phyloP scores from a whole-genome alignment of 2,113 vertebrate genomes.

The Nestor notabilis region DNA sequence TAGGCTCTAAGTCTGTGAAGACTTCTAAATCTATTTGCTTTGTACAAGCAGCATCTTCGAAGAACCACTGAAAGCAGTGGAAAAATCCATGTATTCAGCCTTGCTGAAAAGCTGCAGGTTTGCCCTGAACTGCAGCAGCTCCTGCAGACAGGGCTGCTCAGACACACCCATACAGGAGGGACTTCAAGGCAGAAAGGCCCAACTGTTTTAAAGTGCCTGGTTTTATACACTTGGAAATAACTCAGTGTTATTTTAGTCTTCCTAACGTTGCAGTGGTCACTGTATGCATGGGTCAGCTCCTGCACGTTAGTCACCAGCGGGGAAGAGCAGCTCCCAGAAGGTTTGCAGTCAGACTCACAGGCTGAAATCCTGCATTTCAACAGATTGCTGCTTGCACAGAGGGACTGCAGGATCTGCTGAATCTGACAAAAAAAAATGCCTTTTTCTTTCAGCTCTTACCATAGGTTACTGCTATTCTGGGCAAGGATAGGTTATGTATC shows the following conservation, averaged over 20 bases:
- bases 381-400: background rate
- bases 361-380: background rate
- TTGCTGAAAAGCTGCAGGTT: background rate
- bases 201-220: background rate
- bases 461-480: background rate
- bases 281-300: background rate
- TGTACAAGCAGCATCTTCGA: background rate
- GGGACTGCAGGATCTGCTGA: background rate
- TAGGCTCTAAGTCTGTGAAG: background rate
- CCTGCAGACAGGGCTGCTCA: background rate
- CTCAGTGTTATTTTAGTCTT: background rate
- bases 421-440: background rate
- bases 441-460: background rate
- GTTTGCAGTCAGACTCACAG: background rate
- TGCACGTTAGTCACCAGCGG: background rate
- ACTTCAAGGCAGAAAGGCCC: background rate
- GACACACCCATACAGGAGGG: rapidly evolving
- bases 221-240: background rate
- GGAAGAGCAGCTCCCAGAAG: background rate
- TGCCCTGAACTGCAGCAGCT: background rate
- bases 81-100: rapidly evolving
- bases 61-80: background rate
- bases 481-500: background rate
- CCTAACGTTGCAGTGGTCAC: background rate
- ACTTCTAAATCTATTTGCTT: background rate